phyloP scores from a whole-genome alignment of 2,113 vertebrate genomes.

The Hydropotes inermis region DNA sequence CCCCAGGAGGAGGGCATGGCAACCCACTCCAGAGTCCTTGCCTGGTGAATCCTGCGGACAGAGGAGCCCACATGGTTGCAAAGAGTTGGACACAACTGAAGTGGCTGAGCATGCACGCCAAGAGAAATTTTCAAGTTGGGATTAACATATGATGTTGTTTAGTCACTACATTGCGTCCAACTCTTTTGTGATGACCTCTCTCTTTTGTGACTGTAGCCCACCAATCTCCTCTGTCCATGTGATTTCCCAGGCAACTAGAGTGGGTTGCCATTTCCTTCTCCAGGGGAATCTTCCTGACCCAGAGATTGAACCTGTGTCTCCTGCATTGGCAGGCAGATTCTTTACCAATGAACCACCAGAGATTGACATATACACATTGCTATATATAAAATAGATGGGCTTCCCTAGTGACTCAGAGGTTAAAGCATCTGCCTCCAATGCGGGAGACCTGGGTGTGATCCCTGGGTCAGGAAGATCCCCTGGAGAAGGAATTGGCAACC shows the following conservation, averaged over 20 bases:
- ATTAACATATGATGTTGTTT: not conserved
- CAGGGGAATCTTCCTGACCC: not conserved
- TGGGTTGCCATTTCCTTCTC: not conserved
- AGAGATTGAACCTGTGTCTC: not conserved
- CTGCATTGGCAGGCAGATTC: not conserved
- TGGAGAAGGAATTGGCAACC: too few species aligned
- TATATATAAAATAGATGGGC: not conserved
- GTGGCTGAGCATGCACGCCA: not conserved
- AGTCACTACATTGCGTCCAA: not conserved
- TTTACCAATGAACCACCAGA: not conserved
- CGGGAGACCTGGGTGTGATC: too few species aligned
- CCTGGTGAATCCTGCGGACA: not conserved
- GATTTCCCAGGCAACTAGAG: not conserved
- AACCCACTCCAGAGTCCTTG: not conserved
- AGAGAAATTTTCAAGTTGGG: not conserved
- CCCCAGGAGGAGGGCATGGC: not conserved
- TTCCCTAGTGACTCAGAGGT: too few species aligned
- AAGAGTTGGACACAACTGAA: not conserved
- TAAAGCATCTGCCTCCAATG: too few species aligned
- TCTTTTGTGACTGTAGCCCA: not conserved
- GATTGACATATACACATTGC: not conserved
- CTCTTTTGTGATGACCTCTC: not conserved
- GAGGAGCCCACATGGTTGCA: not conserved
- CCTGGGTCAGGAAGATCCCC: too few species aligned
- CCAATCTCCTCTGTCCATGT: not conserved